phyloP scores from a whole-genome alignment of 2,888 invertebrate species.

The Xanthia togata region DNA sequence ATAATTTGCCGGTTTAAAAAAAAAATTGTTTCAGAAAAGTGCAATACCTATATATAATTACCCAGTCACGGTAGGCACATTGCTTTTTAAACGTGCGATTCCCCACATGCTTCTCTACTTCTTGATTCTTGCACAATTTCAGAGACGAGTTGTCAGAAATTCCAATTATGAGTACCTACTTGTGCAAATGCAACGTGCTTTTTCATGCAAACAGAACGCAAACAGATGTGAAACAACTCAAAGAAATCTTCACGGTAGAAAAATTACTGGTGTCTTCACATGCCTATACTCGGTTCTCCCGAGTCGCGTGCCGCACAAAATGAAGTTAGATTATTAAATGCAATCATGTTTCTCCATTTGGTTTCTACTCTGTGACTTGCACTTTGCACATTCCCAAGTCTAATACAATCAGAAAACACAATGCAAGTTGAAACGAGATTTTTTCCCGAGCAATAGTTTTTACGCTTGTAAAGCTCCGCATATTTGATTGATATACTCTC shows the following conservation, averaged over 20 bases:
- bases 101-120: not conserved
- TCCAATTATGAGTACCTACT: not conserved
- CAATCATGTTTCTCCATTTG: conserved; percentile 7
- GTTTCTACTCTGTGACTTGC: conserved; percentile 7
- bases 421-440: conserved; percentile 26
- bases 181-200: not conserved
- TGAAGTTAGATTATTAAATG: not conserved
- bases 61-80: not conserved
- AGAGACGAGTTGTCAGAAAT: not conserved
- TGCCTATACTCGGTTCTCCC: not conserved
- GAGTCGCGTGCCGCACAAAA: not conserved
- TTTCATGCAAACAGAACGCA: not conserved
- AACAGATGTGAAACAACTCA: too few relatives aligned
- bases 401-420: conserved; percentile 43
- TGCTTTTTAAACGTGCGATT: not conserved
- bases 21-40: too few relatives aligned
- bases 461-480: conserved; percentile 11
- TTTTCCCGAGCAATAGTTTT: conserved; percentile 34
- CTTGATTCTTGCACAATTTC: not conserved
- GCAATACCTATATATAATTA: too few relatives aligned
- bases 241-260: too few relatives aligned
- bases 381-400: conserved; percentile 28
- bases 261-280: too few relatives aligned
- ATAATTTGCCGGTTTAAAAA: too few relatives aligned
- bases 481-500: conserved; percentile 11